Conservation (phyloP, 2,888 invertebrate species). For the Leptura quadrifasciata region DNA sequence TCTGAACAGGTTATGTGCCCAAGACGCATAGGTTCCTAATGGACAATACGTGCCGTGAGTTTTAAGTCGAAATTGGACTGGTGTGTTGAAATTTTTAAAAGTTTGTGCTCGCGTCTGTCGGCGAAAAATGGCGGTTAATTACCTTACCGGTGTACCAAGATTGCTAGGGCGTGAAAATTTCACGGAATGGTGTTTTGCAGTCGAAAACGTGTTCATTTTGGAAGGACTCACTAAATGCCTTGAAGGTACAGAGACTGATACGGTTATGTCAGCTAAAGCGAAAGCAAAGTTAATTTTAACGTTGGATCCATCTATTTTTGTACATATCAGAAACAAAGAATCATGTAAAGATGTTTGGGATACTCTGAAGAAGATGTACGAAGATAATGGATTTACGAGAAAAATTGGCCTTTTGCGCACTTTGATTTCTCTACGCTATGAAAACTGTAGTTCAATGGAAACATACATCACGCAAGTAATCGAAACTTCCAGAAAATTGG, state of each 20-base stretch:
- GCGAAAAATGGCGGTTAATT: slow-evolving; percentile 50
- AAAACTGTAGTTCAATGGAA: slow-evolving; percentile 59
- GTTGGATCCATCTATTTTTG: slow-evolving; percentile 54
- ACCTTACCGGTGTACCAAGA: too few species aligned
- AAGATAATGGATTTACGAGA: too few species aligned
- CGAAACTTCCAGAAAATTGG: slow-evolving; percentile 59
- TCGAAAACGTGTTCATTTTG: slow-evolving; percentile 46
- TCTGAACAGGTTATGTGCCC: slow-evolving; percentile 43
- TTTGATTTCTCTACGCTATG: slow-evolving; percentile 37
- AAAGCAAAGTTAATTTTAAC: slow-evolving; percentile 54
- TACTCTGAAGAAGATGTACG: too few species aligned
- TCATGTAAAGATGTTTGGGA: slow-evolving; percentile 31
- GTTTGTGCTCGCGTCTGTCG: too few species aligned
- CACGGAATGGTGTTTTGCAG: slow-evolving; percentile 47
- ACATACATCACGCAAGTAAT: slow-evolving; percentile 63
- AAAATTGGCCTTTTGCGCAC: slow-evolving; percentile 35
- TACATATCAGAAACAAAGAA: slow-evolving; percentile 53
- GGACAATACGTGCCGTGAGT: background rate
- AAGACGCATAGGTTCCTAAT: background rate
- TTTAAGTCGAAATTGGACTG: too few species aligned
- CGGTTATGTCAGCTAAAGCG: slow-evolving; percentile 45
- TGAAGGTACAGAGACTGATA: slow-evolving; percentile 43
- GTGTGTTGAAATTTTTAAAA: too few species aligned
- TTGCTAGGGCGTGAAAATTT: slow-evolving; percentile 47
- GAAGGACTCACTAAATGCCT: too few species aligned